Conservation (phyloP, 2,888 invertebrate genomes). For the Lasioglossum figueresi region DNA sequence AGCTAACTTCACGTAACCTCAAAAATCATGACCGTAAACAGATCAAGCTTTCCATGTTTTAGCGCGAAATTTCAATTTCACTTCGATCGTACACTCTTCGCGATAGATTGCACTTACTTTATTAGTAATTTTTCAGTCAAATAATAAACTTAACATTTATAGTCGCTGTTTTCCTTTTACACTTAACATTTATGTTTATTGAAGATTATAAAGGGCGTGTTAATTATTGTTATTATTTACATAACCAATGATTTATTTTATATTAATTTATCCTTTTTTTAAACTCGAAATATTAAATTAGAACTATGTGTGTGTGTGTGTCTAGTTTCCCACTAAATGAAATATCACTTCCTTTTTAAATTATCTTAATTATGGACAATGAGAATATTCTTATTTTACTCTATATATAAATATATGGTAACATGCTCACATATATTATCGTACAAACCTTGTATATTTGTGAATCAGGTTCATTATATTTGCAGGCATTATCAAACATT, state of each 20-base stretch:
- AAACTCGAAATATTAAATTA: neutral
- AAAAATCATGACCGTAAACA: conserved; percentile 69
- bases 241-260: neutral
- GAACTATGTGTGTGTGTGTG: too few species aligned
- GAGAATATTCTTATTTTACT: conserved; percentile 8
- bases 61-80: conserved; percentile 72
- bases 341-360: conserved; percentile 8
- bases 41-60: conserved; percentile 69
- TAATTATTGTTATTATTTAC: neutral
- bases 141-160: neutral
- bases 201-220: neutral
- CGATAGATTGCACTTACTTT: neutral
- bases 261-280: conserved; percentile 2
- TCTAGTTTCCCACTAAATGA: conserved; percentile 1
- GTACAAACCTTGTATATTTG: conserved; percentile 93
- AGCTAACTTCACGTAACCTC: conserved; percentile 69
- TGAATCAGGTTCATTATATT: conserved; percentile 98
- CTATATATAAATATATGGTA: conserved; percentile 3
- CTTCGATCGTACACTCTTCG: neutral
- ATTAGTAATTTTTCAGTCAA: neutral
- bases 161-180: neutral
- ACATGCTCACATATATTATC: conserved; percentile 8
- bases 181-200: neutral
- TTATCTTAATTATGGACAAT: neutral
- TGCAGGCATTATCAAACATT: conserved; percentile 98